Base-by-base conservation (phyloP, 2,113 vertebrate species). In the Limnothrissa miodon region DNA sequence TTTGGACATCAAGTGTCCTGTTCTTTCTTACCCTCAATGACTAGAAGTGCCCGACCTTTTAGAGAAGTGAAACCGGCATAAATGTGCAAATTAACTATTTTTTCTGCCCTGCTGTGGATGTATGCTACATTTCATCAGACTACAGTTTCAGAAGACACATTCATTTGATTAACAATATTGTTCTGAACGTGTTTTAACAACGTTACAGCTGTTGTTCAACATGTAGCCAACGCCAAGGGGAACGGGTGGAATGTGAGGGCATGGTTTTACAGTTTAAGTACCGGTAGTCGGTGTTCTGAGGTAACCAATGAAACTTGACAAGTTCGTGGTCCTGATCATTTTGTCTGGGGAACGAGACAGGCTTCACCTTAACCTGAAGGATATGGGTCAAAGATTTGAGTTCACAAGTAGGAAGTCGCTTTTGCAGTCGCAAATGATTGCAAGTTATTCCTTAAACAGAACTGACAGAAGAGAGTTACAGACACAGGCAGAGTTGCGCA, bases 351-450 rank as follows among this genome's bases (percentile, higher is more conserved):
- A 81, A 82, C 85, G 86, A 87, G 85, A 86, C 85, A 56, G 17
- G 17, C 17, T 53, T 81, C 83, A 89, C 81, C 83, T 86, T 82
- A 51, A 79, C 36, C 42, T 44, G 51, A 23, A 21, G 79, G 15
- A 74, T 79, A 36, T 25, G 42, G 80, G n/a, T 36, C 9, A 81
- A 66, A 81, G 66, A 39, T 85, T 81, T 84, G 74, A 83, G 84
- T 85, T 80, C 62, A 82, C 45, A 84, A 87, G 44, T 13, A 88
- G 87, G 85, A 88, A 83, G 84, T 83, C 39, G 42, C 45, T 51
- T 36, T 21, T 82, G 42, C 82, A 45, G 53, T 62, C n/a, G 21
- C 39, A 19, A 13, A n/a, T 42, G 51, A 81, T 74, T 29, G 42
- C 29, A 62, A 74, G 29, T 1, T 36, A 74, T 74, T 74, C 25